Conservation (phyloP, 2,888 invertebrate genomes). For the Lomographa bimaculata region DNA sequence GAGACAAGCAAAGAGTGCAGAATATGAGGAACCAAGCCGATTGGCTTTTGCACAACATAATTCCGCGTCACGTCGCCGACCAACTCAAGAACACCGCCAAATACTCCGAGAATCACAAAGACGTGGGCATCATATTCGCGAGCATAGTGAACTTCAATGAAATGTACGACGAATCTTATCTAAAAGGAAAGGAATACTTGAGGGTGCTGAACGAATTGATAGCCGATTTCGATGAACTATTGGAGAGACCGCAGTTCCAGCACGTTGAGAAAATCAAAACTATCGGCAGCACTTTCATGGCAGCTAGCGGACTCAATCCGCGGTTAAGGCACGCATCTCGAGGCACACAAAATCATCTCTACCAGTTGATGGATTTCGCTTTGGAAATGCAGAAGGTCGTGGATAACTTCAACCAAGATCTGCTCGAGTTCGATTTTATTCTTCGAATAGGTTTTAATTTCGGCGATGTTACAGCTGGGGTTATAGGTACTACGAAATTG, state of each 20-base stretch:
- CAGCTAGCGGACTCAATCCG: slow-evolving; percentile 97
- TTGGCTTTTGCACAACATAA: slow-evolving; percentile 97
- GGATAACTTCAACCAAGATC: slow-evolving; percentile 93
- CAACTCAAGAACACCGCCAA: slow-evolving; percentile 95
- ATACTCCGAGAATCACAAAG: slow-evolving; percentile 97
- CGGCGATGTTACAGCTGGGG: slow-evolving; percentile 98
- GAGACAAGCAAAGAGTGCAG: slow-evolving; percentile 94
- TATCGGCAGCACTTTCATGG: slow-evolving; percentile 98
- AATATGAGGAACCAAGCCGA: slow-evolving; percentile 98
- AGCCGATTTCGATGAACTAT: slow-evolving; percentile 96
- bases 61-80: slow-evolving; percentile 97
- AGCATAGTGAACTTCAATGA: slow-evolving; percentile 98
- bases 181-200: slow-evolving; percentile 97
- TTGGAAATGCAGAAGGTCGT: slow-evolving; percentile 95
- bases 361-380: slow-evolving; percentile 96
- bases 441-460: slow-evolving; percentile 95
- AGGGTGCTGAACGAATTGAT: slow-evolving; percentile 97
- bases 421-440: slow-evolving; percentile 95
- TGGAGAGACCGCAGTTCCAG: slow-evolving; percentile 91
- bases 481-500: slow-evolving; percentile 97
- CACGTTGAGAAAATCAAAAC: slow-evolving; percentile 99
- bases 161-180: slow-evolving; percentile 98
- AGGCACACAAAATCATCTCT: slow-evolving; percentile 90
- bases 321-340: slow-evolving; percentile 87
- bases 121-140: slow-evolving; percentile 97